Evolutionary conservation across 2,888 invertebrate genomes (phyloP).

Genomic region (Steinernema scapterisci): DNA sequence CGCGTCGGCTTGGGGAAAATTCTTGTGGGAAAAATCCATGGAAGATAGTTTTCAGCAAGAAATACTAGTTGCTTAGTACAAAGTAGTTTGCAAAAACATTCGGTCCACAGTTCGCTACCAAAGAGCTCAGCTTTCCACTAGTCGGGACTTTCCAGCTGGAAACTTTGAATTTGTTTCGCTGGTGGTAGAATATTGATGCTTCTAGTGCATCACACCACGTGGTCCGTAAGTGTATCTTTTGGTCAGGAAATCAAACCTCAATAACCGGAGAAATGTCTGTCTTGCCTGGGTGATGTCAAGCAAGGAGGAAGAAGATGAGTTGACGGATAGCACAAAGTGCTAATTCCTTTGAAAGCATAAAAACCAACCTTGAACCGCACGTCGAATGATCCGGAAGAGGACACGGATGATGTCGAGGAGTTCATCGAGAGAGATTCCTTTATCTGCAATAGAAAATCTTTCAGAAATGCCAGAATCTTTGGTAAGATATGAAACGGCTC

Average conservation of each 20-base stretch:
- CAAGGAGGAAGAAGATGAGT: background rate
- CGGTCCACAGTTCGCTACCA: too few relatives aligned
- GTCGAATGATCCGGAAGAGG: background rate
- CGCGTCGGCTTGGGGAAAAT: background rate
- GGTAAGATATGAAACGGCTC: too few relatives aligned
- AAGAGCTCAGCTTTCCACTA: too few relatives aligned
- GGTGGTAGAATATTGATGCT: background rate
- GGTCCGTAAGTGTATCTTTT: background rate
- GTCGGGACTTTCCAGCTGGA: too few relatives aligned
- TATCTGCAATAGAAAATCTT: background rate
- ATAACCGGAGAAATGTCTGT: background rate
- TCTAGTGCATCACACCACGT: background rate
- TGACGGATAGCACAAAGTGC: constrained; percentile 30
- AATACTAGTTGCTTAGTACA: too few relatives aligned
- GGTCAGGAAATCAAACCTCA: background rate
- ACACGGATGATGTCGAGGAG: background rate
- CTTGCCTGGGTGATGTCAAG: background rate
- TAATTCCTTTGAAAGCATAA: constrained; percentile 1
- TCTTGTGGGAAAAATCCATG: background rate
- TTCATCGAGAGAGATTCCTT: background rate
- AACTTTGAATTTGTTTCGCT: background rate
- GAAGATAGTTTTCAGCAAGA: background rate
- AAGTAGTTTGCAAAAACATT: too few relatives aligned
- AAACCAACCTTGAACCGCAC: constrained; percentile 10
- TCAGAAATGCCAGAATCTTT: too few relatives aligned